Evolutionary conservation across 2,113 vertebrate species (phyloP).

Genomic region (Cryptoleucopteryx plumbea): DNA sequence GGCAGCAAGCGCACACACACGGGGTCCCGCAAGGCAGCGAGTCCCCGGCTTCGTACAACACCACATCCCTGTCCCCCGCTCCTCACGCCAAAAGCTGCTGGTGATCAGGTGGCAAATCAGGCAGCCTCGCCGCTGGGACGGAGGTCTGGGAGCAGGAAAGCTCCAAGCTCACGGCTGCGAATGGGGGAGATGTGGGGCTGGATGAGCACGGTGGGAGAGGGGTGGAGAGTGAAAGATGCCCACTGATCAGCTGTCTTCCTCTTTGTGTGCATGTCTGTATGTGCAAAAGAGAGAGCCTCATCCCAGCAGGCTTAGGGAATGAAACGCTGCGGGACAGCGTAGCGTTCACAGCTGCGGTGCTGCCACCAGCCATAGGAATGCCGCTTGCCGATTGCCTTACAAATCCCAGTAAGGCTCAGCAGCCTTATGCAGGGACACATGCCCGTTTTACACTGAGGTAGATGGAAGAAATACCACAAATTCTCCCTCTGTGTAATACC

Average conservation of each 20-base stretch:
- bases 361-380: not conserved
- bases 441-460: not conserved
- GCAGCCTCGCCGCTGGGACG: fast-evolving
- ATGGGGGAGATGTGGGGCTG: not conserved
- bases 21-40: not conserved
- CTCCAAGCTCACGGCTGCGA: fast-evolving
- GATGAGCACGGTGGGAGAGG: no score
- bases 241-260: not conserved
- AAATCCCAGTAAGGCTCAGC: not conserved
- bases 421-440: not conserved
- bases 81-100: not conserved
- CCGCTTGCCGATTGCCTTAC: not conserved
- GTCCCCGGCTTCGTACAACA: not conserved
- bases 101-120: not conserved
- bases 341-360: not conserved
- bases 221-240: not conserved
- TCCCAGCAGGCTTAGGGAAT: not conserved
- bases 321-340: not conserved
- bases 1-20: no score
- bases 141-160: not conserved
- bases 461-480: not conserved
- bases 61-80: fast-evolving
- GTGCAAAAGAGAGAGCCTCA: not conserved
- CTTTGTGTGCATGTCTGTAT: no score
- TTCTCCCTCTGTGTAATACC: not conserved